Evolutionary conservation across 1,140 invertebrate genomes (phyloP), one percentile per base, ranked within the genome.

Genomic region (Aphidius ervi): DNA sequence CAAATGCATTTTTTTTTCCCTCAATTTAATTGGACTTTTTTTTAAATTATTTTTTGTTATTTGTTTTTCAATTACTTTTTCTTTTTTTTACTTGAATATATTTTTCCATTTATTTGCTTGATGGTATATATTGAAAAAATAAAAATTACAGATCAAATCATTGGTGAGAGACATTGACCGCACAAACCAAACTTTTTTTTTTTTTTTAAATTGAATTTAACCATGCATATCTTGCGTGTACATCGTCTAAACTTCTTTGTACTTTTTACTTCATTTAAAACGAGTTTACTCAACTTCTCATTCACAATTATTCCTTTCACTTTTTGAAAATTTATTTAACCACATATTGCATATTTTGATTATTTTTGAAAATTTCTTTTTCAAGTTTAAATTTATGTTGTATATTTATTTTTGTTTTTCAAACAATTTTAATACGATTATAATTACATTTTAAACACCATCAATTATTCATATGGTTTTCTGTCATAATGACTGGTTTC

Each of bases 161-260:
- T 39, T 54, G 20, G 55, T 60, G 58, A 53, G 43, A 60, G 55
- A 54, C 58, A 43, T 60, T 60, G 58, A 60, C 49, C 49, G 46
- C 56, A 58, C 54, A 60, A 50, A 42, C 50, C 58, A 60, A n/a
- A 40, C 46, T 39, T 10, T 40, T 39, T 58, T 37, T 58, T 37
- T 59, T 23, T 60, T 50, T 46, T 54, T 43, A 50, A 54, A 53
- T 40, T 39, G 58, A 40, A 46, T 47, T 58, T 60, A 60, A 60
- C 58, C 50, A 50, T 46, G 58, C 58, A 20, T 37, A 40, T 46
- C 49, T 54, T 23, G 50, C 48, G 6, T 52, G 50, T 37, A 40
- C 49, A 45, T 10, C 0, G 58, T 16, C n/a, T 55, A 40, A 9
- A 31, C 23, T 31, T 58, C 5, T 46, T 47, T 10, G 31, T 46